phyloP scores from a whole-genome alignment of 2,888 invertebrate genomes.

The Polyommatus iphigenia region DNA sequence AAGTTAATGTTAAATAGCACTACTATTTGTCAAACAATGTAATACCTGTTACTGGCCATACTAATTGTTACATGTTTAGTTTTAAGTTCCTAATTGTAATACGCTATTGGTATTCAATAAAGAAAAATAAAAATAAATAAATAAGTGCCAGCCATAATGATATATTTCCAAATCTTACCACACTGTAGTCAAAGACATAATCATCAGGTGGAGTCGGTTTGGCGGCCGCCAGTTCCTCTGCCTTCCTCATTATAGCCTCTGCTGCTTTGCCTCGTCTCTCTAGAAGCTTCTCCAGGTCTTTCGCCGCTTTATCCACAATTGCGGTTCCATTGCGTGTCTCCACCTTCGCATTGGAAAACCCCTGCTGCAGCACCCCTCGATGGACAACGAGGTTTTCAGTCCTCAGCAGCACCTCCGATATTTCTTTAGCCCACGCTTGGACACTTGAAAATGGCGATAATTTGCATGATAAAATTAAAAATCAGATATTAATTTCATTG shows the following conservation, averaged over 20 bases:
- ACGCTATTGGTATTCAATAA: too few species aligned
- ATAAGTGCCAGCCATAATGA: background rate
- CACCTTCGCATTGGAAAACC: conserved; percentile 57
- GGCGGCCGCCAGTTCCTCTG: conserved; percentile 57
- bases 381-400: conserved; percentile 61
- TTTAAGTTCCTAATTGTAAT: too few species aligned
- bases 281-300: conserved; percentile 56
- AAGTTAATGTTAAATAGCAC: too few species aligned
- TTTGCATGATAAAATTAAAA: background rate
- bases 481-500: background rate
- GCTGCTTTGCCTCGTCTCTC: conserved; percentile 57
- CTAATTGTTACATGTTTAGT: too few species aligned
- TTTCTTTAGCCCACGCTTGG: conserved; percentile 62
- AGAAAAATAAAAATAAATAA: too few species aligned
- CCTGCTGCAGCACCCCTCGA: conserved; percentile 54
- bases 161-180: conserved; percentile 52
- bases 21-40: too few species aligned
- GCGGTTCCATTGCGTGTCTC: conserved; percentile 59
- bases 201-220: conserved; percentile 45
- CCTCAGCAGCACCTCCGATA: conserved; percentile 55
- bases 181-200: conserved; percentile 60
- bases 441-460: conserved; percentile 48
- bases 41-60: too few species aligned
- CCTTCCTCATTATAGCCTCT: conserved; percentile 62
- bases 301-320: conserved; percentile 62